Percentiles rank a stretch among this genome's conserved stretches.
Evolutionary conservation across 2,113 vertebrate genomes (phyloP).

Genomic region (Zosterops lateralis): DNA sequence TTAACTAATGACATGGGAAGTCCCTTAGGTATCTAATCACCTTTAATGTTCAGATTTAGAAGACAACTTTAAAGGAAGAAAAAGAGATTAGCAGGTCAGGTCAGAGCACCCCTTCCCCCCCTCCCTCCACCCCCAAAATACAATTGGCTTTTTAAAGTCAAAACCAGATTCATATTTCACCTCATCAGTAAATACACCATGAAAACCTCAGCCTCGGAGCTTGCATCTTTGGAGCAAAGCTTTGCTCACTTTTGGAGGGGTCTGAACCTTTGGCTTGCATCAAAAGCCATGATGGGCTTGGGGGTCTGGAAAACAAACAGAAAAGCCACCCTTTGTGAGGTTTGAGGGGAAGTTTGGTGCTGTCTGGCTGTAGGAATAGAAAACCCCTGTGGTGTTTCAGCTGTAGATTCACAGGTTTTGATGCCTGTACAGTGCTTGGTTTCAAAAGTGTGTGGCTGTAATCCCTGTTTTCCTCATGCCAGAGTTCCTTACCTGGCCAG

Average conservation of each 20-base stretch:
- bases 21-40: conserved; percentile 75
- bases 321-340: not conserved
- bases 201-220: not conserved
- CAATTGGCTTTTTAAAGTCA: conserved; percentile 67
- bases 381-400: not conserved
- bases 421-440: fast-evolving
- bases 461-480: not conserved
- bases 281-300: not conserved
- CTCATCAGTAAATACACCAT: conserved; percentile 57
- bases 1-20: conserved; percentile 75
- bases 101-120: conserved; percentile 63
- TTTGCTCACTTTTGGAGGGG: not conserved
- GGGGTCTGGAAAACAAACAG: not conserved
- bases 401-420: not conserved
- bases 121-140: conserved; percentile 40
- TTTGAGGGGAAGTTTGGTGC: not conserved
- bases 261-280: not conserved
- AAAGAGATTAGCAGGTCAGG: conserved; percentile 71
- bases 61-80: conserved; percentile 73
- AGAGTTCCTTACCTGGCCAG: conserved; percentile 16
- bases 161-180: conserved; percentile 62
- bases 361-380: not conserved
- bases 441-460: not conserved
- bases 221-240: not conserved
- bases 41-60: conserved; percentile 72